Percentiles rank a stretch among this genome's conserved stretches.
phyloP scores from a whole-genome alignment of 2,113 vertebrate species.

The Anser brachyrhynchus region DNA sequence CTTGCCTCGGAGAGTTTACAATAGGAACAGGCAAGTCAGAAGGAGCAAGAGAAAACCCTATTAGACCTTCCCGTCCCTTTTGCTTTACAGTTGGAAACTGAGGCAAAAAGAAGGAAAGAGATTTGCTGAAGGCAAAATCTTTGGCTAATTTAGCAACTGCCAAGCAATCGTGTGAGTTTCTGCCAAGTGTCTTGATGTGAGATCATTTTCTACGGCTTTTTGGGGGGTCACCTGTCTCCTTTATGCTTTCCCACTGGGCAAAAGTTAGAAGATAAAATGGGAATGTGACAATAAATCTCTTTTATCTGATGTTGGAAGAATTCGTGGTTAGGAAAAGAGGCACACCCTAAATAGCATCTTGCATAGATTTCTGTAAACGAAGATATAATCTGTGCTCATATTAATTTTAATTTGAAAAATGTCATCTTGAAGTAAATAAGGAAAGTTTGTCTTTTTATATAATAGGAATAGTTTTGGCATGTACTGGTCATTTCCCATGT shows the following conservation, averaged over 20 bases:
- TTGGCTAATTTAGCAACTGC: background rate
- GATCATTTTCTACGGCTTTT: background rate
- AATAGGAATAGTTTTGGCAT: conserved; percentile 16
- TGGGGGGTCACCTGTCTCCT: conserved; percentile 32
- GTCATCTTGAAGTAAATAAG: conserved; percentile 43
- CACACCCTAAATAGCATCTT: conserved; percentile 49
- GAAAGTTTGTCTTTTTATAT: conserved; percentile 45
- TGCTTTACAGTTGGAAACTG: background rate
- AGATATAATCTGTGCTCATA: conserved; percentile 42
- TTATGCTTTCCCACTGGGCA: conserved; percentile 20
- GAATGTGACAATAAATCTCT: conserved; percentile 35
- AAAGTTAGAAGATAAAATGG: conserved; percentile 47
- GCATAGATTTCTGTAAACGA: conserved; percentile 20
- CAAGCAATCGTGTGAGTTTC: background rate
- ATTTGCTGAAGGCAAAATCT: background rate
- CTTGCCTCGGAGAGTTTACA: background rate
- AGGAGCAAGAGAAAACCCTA: background rate
- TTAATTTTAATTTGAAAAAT: conserved; percentile 59
- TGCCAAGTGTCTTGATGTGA: background rate
- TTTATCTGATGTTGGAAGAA: conserved; percentile 60
- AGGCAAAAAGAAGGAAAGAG: background rate
- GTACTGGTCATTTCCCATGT: background rate
- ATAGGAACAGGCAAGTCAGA: background rate
- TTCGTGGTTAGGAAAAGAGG: background rate
- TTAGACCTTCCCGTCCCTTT: background rate